These are phyloP conservation scores for Nomada hirtipes DNA, from an alignment of 2,888 invertebrate genomes.

Conservation along the genomic window DNA sequence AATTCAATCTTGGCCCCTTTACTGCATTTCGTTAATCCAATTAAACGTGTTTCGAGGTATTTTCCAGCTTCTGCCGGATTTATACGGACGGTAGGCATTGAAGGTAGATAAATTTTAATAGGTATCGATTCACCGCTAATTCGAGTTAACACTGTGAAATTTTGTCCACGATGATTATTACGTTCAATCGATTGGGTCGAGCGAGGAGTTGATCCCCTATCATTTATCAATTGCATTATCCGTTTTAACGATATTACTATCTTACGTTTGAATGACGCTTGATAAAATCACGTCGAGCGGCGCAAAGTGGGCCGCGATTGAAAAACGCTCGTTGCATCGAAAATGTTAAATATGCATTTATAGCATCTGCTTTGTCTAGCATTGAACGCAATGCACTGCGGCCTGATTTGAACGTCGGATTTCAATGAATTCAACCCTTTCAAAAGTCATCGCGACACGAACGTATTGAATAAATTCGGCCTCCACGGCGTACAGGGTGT, in stretches of 20 bases:
- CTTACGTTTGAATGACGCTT: constrained; percentile 39
- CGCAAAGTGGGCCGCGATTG: constrained; percentile 17
- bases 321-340: constrained; percentile 31
- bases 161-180: constrained; percentile 25
- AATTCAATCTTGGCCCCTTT: neutral
- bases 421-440: neutral
- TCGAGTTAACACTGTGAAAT: constrained; percentile 22
- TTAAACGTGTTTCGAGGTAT: neutral
- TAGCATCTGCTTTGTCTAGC: constrained; percentile 18
- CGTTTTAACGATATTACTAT: constrained; percentile 19
- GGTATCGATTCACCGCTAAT: constrained; percentile 7
- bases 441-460: neutral
- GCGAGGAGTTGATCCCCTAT: constrained; percentile 9
- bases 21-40: neutral
- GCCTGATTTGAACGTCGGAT: neutral
- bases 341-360: constrained; percentile 38
- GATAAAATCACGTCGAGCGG: constrained; percentile 13
- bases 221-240: constrained; percentile 24
- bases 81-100: neutral
- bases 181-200: constrained; percentile 14
- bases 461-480: no score
- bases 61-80: constrained; percentile 9
- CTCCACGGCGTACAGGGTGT: no score
- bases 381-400: constrained; percentile 22
- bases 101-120: constrained; percentile 18